Evolutionary conservation across 1,140 invertebrate genomes (phyloP).

Genomic region (Ceratoteleas bidentatus): DNA sequence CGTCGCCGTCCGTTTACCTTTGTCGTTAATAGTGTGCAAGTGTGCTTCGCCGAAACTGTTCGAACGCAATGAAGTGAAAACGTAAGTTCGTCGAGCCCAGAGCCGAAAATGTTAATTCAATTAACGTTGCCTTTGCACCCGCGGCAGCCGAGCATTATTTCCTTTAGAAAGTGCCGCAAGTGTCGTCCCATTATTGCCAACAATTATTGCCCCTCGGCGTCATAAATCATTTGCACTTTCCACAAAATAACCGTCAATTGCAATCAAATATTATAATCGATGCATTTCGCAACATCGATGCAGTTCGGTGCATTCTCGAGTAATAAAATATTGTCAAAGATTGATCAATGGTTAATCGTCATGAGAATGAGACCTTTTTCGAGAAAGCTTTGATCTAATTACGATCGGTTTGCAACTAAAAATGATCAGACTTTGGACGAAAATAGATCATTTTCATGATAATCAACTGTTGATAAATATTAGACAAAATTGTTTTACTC

Average conservation of each 20-base stretch:
- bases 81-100: neutral
- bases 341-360: too few species aligned
- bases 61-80: neutral
- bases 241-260: neutral
- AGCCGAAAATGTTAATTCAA: neutral
- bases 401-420: too few species aligned
- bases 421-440: too few species aligned
- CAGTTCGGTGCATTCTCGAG: too few species aligned
- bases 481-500: too few species aligned
- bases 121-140: too few species aligned
- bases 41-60: neutral
- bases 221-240: neutral
- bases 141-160: neutral
- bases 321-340: too few species aligned
- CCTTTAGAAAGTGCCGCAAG: neutral
- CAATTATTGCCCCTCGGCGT: neutral
- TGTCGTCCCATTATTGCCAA: neutral
- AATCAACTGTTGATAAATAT: too few species aligned
- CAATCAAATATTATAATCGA: neutral
- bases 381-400: too few species aligned
- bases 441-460: too few species aligned
- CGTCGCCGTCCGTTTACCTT: neutral
- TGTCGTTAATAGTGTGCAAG: neutral
- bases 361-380: too few species aligned
- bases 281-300: neutral